Evolutionary conservation across 2,797 vertebrate genomes (phyloP).

Genomic region (Leuciscus waleckii): DNA sequence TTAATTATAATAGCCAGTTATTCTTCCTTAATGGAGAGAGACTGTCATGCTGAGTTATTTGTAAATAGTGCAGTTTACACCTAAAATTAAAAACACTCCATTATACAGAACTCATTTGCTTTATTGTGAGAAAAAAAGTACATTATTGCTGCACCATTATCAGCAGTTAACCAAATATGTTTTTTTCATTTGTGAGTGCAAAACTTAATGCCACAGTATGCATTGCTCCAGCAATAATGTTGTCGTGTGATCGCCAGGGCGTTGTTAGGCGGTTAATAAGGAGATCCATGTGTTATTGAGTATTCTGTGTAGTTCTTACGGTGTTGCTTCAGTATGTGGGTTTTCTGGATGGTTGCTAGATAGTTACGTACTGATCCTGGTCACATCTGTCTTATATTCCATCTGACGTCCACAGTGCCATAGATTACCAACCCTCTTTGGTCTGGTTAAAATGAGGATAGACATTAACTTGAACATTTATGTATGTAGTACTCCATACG

Average conservation of each 20-base stretch:
- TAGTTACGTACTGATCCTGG: not conserved
- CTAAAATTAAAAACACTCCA: not conserved
- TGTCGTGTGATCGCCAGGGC: not conserved
- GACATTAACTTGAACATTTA: too few species aligned
- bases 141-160: not conserved
- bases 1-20: not conserved
- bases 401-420: not conserved
- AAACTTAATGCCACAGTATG: not conserved
- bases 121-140: not conserved
- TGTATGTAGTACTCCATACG: too few species aligned
- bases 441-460: too few species aligned
- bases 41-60: not conserved
- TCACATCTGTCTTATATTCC: not conserved
- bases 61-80: not conserved
- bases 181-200: not conserved
- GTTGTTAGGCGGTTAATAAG: too few species aligned
- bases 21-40: not conserved
- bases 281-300: not conserved
- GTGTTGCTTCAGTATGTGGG: not conserved
- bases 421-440: not conserved
- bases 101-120: not conserved
- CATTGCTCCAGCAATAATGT: not conserved
- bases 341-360: too few species aligned
- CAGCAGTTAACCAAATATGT: not conserved
- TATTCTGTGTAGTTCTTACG: not conserved